Evolutionary conservation across 2,113 vertebrate species (phyloP).

Genomic region (Caloenas nicobarica): DNA sequence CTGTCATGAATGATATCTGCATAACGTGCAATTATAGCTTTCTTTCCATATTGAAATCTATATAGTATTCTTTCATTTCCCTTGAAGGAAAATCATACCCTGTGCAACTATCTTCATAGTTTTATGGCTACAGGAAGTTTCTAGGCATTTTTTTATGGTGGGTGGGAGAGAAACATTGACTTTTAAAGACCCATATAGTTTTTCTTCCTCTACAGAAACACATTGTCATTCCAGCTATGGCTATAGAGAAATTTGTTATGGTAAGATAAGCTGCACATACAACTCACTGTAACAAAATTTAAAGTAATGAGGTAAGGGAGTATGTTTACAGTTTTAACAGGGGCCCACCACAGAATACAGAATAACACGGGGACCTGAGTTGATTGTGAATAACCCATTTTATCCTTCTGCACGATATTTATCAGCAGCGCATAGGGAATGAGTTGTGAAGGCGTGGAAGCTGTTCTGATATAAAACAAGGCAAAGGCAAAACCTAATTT

Average conservation of each 20-base stretch:
- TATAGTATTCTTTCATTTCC: neutral
- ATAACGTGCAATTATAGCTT: conserved; percentile 25
- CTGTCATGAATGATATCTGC: conserved; percentile 51
- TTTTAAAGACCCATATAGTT: conserved; percentile 32
- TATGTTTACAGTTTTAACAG: conserved; percentile 7
- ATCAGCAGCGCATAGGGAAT: neutral
- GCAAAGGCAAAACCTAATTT: neutral
- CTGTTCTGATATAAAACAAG: neutral
- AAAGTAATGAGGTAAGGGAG: conserved; percentile 46
- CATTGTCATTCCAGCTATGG: conserved; percentile 46
- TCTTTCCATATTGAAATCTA: conserved; percentile 5
- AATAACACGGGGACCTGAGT: neutral
- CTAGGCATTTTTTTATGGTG: neutral
- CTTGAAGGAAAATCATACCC: conserved; percentile 20
- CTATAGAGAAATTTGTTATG: conserved; percentile 46
- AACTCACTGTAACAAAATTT: conserved; percentile 33
- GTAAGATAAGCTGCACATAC: conserved; percentile 31
- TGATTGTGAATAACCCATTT: neutral
- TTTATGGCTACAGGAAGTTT: conserved; percentile 27
- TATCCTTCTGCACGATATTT: neutral
- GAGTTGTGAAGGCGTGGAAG: neutral
- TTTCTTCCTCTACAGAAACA: conserved; percentile 36
- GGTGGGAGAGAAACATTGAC: conserved; percentile 9
- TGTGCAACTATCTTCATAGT: neutral
- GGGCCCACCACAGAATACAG: neutral